A percentile compares a stretch with the other conserved stretches of the same genome.
These are phyloP conservation scores for Anarhynchus alexandrinus DNA, from an alignment of 2,113 vertebrate genomes.

Conservation along the genomic window DNA sequence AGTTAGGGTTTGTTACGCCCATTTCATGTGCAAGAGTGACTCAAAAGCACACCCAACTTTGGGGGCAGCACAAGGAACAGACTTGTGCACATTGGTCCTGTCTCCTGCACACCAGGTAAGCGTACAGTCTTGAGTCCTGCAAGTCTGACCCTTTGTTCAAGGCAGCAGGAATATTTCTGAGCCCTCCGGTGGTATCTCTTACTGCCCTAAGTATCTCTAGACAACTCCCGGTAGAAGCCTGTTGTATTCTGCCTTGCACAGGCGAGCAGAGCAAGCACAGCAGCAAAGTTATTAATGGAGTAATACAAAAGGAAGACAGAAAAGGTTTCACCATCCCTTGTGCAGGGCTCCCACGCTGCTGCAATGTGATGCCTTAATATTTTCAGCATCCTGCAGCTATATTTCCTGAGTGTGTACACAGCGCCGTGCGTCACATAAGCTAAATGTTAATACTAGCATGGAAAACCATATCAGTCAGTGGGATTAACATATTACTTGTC, in stretches of 20 bases:
- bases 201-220: not conserved
- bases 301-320: not conserved
- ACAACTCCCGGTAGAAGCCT: not conserved
- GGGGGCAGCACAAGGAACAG: not conserved
- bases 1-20: not conserved
- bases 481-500: not conserved
- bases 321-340: not conserved
- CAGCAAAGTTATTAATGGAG: not conserved
- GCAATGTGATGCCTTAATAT: not conserved
- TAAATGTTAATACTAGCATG: not conserved
- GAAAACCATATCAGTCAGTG: not conserved
- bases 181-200: not conserved
- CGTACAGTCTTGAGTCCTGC: fast-evolving
- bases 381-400: not conserved
- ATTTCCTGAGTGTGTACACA: not conserved
- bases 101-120: not conserved
- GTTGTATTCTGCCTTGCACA: not conserved
- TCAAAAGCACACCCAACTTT: not conserved
- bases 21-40: not conserved
- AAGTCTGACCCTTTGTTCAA: not conserved
- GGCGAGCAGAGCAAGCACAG: not conserved
- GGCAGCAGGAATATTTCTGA: not conserved
- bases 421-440: fast-evolving
- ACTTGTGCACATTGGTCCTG: not conserved
- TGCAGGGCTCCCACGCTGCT: not conserved